These are phyloP conservation scores for Chymomyza costata DNA, from an alignment of 1,140 invertebrate genomes.

Conservation along the genomic window DNA sequence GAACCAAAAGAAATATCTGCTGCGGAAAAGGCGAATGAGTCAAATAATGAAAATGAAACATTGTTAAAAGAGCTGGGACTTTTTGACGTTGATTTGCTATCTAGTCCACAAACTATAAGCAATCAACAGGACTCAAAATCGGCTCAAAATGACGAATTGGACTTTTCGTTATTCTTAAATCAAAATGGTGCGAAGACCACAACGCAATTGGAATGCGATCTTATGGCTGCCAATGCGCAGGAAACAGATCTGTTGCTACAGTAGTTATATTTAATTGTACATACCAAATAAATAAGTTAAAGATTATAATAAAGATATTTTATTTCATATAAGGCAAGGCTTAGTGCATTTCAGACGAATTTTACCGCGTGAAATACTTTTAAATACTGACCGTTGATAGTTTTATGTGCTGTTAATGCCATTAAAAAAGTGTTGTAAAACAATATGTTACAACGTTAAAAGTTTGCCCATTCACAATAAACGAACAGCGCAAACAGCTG, in stretches of 20 bases:
- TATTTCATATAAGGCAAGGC: background rate
- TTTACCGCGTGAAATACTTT: no score
- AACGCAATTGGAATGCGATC: conserved; percentile 54
- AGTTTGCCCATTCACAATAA: conserved; percentile 22
- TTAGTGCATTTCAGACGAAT: no score
- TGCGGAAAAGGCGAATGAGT: background rate
- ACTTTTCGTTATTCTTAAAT: conserved; percentile 68
- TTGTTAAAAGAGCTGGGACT: conserved; percentile 64
- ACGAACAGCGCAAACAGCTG: conserved; percentile 6
- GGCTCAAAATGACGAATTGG: conserved; percentile 60
- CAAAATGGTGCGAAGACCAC: conserved; percentile 45
- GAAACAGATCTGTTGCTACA: conserved; percentile 68
- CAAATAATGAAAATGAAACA: conserved; percentile 44
- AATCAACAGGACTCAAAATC: conserved; percentile 59
- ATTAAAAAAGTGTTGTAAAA: conserved; percentile 5
- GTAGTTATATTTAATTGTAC: conserved; percentile 23
- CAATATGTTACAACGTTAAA: no score
- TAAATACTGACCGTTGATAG: no score
- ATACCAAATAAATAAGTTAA: conserved; percentile 12
- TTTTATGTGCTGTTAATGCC: conserved; percentile 2
- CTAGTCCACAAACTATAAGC: conserved; percentile 64
- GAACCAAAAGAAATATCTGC: conserved; percentile 20
- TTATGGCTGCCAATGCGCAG: conserved; percentile 59
- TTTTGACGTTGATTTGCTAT: conserved; percentile 57
- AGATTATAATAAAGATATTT: no score